Evolutionary conservation across 2,113 vertebrate genomes (phyloP), one percentile per base, ranked within the genome.

Genomic region (Otolemur garnettii): DNA sequence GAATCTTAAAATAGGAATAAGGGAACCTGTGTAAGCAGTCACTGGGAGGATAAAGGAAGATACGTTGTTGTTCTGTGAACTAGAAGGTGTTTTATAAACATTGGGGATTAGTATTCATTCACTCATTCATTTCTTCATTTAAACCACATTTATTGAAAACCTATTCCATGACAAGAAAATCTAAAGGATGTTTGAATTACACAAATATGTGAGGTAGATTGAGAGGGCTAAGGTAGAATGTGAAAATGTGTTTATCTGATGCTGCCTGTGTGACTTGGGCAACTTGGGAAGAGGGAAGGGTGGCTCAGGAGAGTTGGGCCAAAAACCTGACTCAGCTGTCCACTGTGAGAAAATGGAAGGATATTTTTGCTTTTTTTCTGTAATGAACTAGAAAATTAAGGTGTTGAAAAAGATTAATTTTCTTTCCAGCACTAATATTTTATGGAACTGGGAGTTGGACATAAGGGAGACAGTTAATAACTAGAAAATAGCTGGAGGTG

Each of bases 231-330:
- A 57, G 21, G 30, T 26, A 85, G 42, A 78, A 24, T 64, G 24
- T 15, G 45, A 78, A 92, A 13, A 57, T 10, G n/a, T n/a, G 8
- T 17, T 53, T 35, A 8, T 80, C 35, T 72, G 35, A 42, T 85
- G 50, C 11, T 68, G 42, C 42, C 42, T 89, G 85, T 89, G 18
- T 42, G 50, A 89, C 12, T 2, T 87, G 64, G 22, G 33, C 3
- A 24, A 45, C 68, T 74, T 24, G 17, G 0, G 2, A 1, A 42
- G 33, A 2, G n/a, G 22, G 3, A 17, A 4, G 12, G 11, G 18
- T 62, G 12, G 4, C 33, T 55, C 5, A 7, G 22, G 72, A 80
- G 33, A 53, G 38, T 42, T 60, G 9, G 7, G 1, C 55, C 14
- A 42, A 28, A 94, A 79, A 84, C 11, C 19, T 68, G 6, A 21